Evolutionary conservation across 2,888 invertebrate species (phyloP).

Genomic region (Papilio elwesi): DNA sequence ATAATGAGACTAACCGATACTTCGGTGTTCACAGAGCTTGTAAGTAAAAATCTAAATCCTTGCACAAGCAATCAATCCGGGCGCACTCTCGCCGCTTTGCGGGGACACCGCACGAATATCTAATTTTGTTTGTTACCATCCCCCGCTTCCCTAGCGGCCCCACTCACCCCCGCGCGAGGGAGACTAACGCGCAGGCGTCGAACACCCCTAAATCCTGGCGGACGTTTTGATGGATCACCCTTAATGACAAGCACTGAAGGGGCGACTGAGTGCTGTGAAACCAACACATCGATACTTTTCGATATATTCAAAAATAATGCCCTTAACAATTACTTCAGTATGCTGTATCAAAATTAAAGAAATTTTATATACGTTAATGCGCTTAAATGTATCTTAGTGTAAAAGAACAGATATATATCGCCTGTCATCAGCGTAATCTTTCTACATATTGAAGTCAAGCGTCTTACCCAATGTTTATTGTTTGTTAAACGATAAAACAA

Average conservation of each 20-base stretch:
- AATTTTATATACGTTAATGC: no score
- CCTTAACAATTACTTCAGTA: background rate
- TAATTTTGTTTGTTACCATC: slow-evolving; percentile 79
- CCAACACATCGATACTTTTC: slow-evolving; percentile 42
- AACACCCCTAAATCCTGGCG: slow-evolving; percentile 81
- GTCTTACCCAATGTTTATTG: no score
- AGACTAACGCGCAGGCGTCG: slow-evolving; percentile 71
- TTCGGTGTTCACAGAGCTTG: background rate
- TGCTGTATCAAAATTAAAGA: no score
- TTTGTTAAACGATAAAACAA: no score
- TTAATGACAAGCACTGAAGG: slow-evolving; percentile 82
- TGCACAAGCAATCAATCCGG: slow-evolving; percentile 77
- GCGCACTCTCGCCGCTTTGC: slow-evolving; percentile 72
- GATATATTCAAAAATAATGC: background rate
- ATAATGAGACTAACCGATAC: no score
- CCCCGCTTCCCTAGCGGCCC: slow-evolving; percentile 49
- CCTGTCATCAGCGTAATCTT: no score
- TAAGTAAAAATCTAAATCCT: slow-evolving; percentile 56
- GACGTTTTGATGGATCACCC: slow-evolving; percentile 85
- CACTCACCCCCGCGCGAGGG: slow-evolving; percentile 47
- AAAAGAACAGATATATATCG: no score
- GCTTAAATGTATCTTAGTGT: no score
- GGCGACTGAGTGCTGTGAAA: slow-evolving; percentile 62
- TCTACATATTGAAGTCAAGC: no score
- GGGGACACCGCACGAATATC: slow-evolving; percentile 82